Conservation (phyloP, 92 coral and sea anemone species). For the Montipora capitata region DNA sequence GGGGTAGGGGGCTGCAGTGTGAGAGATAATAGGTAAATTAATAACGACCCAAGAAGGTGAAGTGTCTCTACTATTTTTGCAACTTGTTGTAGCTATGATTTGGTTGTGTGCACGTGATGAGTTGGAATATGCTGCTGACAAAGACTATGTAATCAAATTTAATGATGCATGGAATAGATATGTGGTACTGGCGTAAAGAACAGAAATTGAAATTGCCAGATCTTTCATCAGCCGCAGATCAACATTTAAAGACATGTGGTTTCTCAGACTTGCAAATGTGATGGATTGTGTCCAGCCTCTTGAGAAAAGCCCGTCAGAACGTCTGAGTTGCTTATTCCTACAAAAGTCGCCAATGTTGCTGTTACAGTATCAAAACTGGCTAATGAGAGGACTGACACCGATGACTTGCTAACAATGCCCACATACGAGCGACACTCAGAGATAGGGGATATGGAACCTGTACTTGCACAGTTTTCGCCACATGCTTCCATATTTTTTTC, state of each 20-base stretch:
- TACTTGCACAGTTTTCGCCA: slow-evolving; percentile 64
- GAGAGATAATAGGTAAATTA: too few species aligned
- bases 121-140: slow-evolving; percentile 70
- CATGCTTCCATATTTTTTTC: slow-evolving; percentile 72
- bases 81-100: slow-evolving; percentile 31
- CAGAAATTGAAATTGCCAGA: slow-evolving; percentile 49
- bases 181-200: slow-evolving; percentile 55
- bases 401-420: slow-evolving; percentile 35
- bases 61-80: too few species aligned
- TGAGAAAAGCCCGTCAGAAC: slow-evolving; percentile 47
- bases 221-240: slow-evolving; percentile 60
- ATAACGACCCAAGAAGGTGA: too few species aligned
- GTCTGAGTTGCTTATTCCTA: slow-evolving; percentile 66
- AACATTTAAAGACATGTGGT: slow-evolving; percentile 61
- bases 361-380: slow-evolving; percentile 1
- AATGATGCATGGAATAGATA: slow-evolving; percentile 75
- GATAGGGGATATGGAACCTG: slow-evolving; percentile 68
- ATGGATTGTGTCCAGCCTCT: slow-evolving; percentile 34
- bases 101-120: slow-evolving; percentile 77
- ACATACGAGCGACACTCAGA: slow-evolving; percentile 4
- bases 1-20: too few species aligned
- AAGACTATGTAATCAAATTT: slow-evolving; percentile 70
- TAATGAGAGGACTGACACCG: slow-evolving; percentile 37
- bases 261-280: slow-evolving; percentile 24
- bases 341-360: slow-evolving; percentile 26